Base-by-base conservation (phyloP, 2,113 vertebrate species). In the Cygnus atratus region DNA sequence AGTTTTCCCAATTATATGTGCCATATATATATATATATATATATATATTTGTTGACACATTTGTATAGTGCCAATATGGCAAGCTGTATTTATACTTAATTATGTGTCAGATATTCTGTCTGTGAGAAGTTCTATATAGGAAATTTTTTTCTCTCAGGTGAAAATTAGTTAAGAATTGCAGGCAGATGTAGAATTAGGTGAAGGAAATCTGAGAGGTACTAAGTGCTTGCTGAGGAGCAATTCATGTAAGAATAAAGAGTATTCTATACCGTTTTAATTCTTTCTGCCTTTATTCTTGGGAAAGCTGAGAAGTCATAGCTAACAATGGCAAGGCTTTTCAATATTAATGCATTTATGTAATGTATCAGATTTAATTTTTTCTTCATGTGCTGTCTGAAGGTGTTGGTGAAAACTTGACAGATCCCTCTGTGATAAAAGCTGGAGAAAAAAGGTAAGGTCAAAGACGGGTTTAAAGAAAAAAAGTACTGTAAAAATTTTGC, bases 371-470 rank as follows among this genome's bases (percentile, higher is more conserved):
- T 75, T 88, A 87, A 96, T 82, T 74, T 91, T 95, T 78, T 88
- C 43, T 91, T 96, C 50, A 7, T 95, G 52, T 95, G 95, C 71
- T 84, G 18, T 97, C 50, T 97, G 87, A 96, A 99, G 99, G 99
- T 73, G 99, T 99, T 31, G 99, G 99, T 81, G 99, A 99, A 97
- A 99, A 99, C 96, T 97, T 99, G 97, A 99, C 99, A 12, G 99
- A 99, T 96, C 99, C 99, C 2, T 99, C 99, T 8, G 99, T 99
- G 80, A 99, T 99, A 94, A 99, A 99, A 97, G 99, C 99, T 88
- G 99, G 99, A 93, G 99, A 99, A 97, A 99, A 99, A 95, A 99
- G 99, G 99, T 99, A 96, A 98, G 97, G 44, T 25, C 93, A 52
- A 91, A 86, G 59, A 72, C 75, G 41, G 44, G 74, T 70, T 81